Evolutionary conservation across 2,113 vertebrate species (phyloP).

Genomic region (Oncorhynchus keta): DNA sequence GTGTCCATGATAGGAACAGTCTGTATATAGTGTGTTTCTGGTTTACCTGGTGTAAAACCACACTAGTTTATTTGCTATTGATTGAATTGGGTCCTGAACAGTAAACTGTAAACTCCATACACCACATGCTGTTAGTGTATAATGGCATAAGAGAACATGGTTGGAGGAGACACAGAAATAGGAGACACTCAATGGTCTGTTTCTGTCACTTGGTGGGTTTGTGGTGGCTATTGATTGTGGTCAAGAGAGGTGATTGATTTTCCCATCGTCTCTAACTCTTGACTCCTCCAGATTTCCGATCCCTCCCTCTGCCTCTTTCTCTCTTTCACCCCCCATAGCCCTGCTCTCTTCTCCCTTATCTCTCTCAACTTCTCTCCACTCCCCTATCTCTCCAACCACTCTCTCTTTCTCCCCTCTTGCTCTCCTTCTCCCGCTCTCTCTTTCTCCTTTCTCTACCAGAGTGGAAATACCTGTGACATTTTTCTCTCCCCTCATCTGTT

Average conservation of each 20-base stretch:
- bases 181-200: slow-evolving; percentile 16
- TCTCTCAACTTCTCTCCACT: neutral
- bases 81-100: no score
- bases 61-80: neutral
- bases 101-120: no score
- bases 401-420: slow-evolving; percentile 1
- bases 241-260: slow-evolving; percentile 45
- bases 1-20: neutral
- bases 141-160: neutral
- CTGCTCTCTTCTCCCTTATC: slow-evolving; percentile 3
- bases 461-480: slow-evolving; percentile 16
- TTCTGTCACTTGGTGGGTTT: slow-evolving; percentile 18
- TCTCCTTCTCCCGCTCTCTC: neutral
- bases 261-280: slow-evolving; percentile 37
- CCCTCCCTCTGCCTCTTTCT: slow-evolving; percentile 4
- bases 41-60: no score
- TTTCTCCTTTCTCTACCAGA: neutral
- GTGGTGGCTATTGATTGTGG: slow-evolving; percentile 42
- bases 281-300: slow-evolving; percentile 40
- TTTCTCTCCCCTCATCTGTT: slow-evolving; percentile 17
- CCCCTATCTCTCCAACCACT: neutral
- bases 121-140: neutral
- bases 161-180: neutral
- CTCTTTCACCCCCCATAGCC: slow-evolving; percentile 32
- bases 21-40: no score